Conservation (phyloP, 2,797 vertebrate species). For the Trematomus bernacchii region DNA sequence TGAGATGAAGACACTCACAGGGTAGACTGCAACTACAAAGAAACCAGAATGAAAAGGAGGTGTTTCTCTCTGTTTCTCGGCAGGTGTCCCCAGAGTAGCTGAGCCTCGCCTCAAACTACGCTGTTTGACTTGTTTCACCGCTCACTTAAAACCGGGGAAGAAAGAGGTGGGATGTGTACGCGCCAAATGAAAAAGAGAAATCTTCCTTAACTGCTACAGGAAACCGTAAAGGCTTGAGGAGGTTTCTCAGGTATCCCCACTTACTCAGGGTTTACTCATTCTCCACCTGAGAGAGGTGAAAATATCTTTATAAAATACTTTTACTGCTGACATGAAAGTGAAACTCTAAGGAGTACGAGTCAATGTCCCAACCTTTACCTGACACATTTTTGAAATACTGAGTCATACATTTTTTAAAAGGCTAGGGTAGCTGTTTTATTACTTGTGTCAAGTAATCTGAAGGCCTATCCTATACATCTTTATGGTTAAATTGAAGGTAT, state of each 20-base stretch:
- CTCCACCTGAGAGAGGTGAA: constrained; percentile 50
- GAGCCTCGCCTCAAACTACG: constrained; percentile 67
- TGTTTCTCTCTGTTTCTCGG: constrained; percentile 58
- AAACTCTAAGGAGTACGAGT: constrained; percentile 40
- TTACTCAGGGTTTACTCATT: constrained; percentile 45
- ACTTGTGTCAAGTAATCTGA: not conserved
- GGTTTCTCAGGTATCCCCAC: constrained; percentile 24
- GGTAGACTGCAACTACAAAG: constrained; percentile 57
- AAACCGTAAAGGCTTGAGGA: constrained; percentile 46
- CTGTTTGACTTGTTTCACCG: constrained; percentile 56
- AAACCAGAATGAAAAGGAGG: constrained; percentile 58
- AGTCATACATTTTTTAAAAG: constrained; percentile 17
- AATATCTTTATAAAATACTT: constrained; percentile 58
- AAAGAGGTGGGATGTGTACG: constrained; percentile 55
- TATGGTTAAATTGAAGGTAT: not conserved
- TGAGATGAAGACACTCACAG: constrained; percentile 56
- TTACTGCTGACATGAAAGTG: constrained; percentile 38
- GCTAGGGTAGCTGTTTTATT: constrained; percentile 1
- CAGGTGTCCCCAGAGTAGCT: constrained; percentile 63
- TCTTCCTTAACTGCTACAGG: constrained; percentile 53
- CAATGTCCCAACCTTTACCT: constrained; percentile 29
- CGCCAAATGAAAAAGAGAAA: constrained; percentile 57
- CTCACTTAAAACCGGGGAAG: constrained; percentile 54
- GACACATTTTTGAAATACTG: constrained; percentile 16
- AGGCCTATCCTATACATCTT: not conserved